Evolutionary conservation across 2,797 vertebrate genomes (phyloP), one percentile per base, ranked within the genome.

Genomic region (Chelon auratus): DNA sequence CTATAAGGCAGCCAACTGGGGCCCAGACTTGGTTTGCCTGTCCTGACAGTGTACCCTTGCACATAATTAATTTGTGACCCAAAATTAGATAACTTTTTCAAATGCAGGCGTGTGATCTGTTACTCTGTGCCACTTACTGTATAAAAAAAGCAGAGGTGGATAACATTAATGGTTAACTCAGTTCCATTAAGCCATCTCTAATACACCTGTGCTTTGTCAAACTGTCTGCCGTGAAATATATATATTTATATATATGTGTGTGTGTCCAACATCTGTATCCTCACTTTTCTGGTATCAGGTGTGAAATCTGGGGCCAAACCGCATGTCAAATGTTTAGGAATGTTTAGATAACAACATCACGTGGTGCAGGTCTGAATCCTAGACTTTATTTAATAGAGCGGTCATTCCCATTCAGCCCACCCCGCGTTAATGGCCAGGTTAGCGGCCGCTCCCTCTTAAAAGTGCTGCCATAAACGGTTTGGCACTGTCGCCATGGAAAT

Each of bases 271-370:
- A 13, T 15, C 24, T 7, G 33, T 3, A 11, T 11, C 0, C 59
- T 52, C 50, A 61, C 26, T 56, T 58, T 45, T 37, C 12, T 13
- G 5, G 51, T 12, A n/a, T 17, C 47, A 20, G 39, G 36, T 30
- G 3, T 48, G 37, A n/a, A 55, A 59, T n/a, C 71, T 76, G 11
- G 39, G 42, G 20, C 37, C 53, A 58, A 33, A 65, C 83, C 87
- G 51, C 86, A 73, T 87, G 88, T 78, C 74, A 84, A 74, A 81
- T 85, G 89, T 88, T 89, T 75, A 45, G 81, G 76, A 82, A 75
- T 78, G 83, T 86, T 83, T 78, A 40, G 66, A 86, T 78, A 80
- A 82, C 86, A 78, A 67, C 68, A 60, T 91, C 88, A 92, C 88
- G 82, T 90, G 92, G 68, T 57, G 54, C 75, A 26, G 52, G 54